Conservation (phyloP, 1,140 invertebrate species). For the Conus betulinus region DNA sequence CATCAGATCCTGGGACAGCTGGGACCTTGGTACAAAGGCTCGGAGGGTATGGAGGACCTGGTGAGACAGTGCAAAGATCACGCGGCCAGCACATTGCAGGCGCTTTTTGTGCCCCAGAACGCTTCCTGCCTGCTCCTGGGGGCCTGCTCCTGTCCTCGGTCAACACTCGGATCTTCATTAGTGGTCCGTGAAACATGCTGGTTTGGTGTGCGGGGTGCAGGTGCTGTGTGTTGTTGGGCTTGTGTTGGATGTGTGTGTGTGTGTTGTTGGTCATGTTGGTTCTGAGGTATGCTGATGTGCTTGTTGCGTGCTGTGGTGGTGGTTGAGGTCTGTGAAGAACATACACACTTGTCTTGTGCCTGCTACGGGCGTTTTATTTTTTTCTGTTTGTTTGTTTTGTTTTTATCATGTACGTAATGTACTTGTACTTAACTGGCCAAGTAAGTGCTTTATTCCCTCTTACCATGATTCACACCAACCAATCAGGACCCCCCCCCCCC, state of each 20-base stretch:
- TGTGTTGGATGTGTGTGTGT: neutral
- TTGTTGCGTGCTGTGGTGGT: too few relatives aligned
- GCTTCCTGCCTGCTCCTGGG: constrained; percentile 49
- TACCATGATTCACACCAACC: too few relatives aligned
- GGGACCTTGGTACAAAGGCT: constrained; percentile 44
- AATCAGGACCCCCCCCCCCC: too few relatives aligned
- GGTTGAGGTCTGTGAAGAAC: too few relatives aligned
- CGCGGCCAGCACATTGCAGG: constrained; percentile 26
- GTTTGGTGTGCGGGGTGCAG: neutral
- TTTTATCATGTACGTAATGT: too few relatives aligned
- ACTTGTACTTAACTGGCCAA: too few relatives aligned
- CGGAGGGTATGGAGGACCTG: constrained; percentile 43
- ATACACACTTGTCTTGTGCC: too few relatives aligned
- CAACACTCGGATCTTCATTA: constrained; percentile 39
- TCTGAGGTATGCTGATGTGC: neutral
- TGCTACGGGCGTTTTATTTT: too few relatives aligned
- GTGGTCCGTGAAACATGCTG: constrained; percentile 19
- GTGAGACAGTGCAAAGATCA: constrained; percentile 45
- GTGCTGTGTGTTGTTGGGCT: neutral
- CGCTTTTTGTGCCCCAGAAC: constrained; percentile 50
- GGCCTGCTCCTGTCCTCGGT: constrained; percentile 48
- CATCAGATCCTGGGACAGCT: constrained; percentile 53
- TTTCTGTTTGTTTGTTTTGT: too few relatives aligned
- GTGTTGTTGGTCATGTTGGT: neutral
- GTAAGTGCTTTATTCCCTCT: too few relatives aligned